Base-by-base conservation (phyloP, 2,113 vertebrate genomes). In the Onychostoma macrolepis region DNA sequence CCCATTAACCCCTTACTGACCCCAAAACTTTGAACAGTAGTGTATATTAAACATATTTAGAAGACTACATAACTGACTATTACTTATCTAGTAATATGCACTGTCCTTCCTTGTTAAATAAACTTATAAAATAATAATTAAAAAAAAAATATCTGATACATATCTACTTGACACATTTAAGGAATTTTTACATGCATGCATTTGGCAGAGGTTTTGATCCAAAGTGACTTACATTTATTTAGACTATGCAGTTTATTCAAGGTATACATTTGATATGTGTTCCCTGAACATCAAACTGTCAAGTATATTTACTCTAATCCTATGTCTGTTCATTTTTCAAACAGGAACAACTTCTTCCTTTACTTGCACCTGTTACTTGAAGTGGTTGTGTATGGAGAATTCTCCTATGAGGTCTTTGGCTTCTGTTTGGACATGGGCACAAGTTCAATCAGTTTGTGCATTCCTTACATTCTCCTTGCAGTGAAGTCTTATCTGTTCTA, bases 391-490 rank as follows among this genome's bases (percentile, higher is more conserved):
- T 99, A 96, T 43, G 93, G 92, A 12, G 98, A 99, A 21, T 99
- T 97, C 89, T 96, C 95, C 9, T 97, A 95, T 87, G 98, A 99
- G 67, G 94, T 99, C 85, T 93, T 97, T 67, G 94, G 92, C 78
- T 97, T 96, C 92, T 97, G 97, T 91, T 93, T 90, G 83, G 96
- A 99, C 86, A 96, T 99, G 95, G 97, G 96, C 71, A 95, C 96
- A 53, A 91, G 90, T 61, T 74, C 93, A 36, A 76, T 76, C 4
- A 92, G 91, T 17, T 94, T 98, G 45, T 94, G 95, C 1, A 94
- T 98, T 89, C 98, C 98, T 84, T 99, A 98, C 65, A 26, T 96
- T 58, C 94, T 99, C 85, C 91, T 99, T 89, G 86, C 88, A 4
- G 11, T 95, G 24, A 97, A 98, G 85, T 63, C 95, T 38, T 78